These are phyloP conservation scores for Torymus auratus DNA, from an alignment of 2,888 invertebrate species.

Conservation along the genomic window DNA sequence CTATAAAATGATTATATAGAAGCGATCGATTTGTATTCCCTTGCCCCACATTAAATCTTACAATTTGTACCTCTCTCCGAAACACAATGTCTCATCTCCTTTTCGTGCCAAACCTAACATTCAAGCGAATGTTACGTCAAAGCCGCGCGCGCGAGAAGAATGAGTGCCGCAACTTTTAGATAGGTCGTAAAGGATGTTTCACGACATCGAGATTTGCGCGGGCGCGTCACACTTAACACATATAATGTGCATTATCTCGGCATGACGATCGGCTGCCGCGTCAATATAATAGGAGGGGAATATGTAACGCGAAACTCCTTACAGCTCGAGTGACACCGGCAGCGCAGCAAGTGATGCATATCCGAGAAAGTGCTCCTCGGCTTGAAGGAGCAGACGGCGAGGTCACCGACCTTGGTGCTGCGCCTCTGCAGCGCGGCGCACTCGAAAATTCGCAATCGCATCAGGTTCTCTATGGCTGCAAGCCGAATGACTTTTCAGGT, in stretches of 20 bases:
- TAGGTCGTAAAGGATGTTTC: background rate
- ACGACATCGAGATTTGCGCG: background rate
- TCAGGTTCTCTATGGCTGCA: slow-evolving; percentile 79
- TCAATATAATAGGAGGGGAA: background rate
- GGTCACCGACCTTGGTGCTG: slow-evolving; percentile 61
- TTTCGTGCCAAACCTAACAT: too few relatives aligned
- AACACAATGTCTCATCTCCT: too few relatives aligned
- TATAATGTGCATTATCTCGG: background rate
- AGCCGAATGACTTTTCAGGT: slow-evolving; percentile 53
- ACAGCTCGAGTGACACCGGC: slow-evolving; percentile 62
- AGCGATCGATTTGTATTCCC: too few relatives aligned
- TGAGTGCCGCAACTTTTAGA: background rate
- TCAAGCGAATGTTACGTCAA: too few relatives aligned
- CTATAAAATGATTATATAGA: too few relatives aligned
- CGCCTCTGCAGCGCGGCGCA: slow-evolving; percentile 76
- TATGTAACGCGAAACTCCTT: slow-evolving; percentile 50
- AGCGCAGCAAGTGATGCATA: slow-evolving; percentile 64
- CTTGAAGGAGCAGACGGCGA: slow-evolving; percentile 56
- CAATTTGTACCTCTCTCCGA: too few relatives aligned
- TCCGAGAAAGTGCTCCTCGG: slow-evolving; percentile 66
- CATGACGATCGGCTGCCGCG: too few relatives aligned
- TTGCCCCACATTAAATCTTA: too few relatives aligned
- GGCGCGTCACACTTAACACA: background rate
- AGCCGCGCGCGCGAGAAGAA: background rate
- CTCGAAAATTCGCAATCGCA: slow-evolving; percentile 78